phyloP scores from a whole-genome alignment of 2,113 vertebrate genomes.

The Athene noctua region DNA sequence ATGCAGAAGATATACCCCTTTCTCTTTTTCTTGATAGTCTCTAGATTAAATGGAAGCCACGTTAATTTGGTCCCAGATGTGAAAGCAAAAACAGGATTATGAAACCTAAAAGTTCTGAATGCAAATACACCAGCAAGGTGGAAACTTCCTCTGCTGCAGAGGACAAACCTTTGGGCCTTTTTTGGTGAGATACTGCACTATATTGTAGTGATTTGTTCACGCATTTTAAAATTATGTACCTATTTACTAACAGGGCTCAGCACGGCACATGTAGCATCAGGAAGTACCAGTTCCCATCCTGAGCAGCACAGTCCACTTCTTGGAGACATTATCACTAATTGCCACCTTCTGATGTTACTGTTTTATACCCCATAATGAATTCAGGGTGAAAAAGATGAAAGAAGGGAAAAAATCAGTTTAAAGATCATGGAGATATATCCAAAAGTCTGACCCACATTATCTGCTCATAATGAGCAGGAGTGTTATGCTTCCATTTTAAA shows the following conservation, averaged over 20 bases:
- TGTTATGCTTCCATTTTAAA: background rate
- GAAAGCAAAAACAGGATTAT: background rate
- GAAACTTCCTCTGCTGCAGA: background rate
- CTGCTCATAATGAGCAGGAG: background rate
- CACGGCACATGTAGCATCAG: fast-evolving
- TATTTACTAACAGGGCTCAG: background rate
- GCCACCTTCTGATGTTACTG: background rate
- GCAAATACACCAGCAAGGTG: background rate
- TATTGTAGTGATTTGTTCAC: background rate
- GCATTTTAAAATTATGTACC: background rate
- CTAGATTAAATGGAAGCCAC: background rate
- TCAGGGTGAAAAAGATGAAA: background rate
- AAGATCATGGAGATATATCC: background rate
- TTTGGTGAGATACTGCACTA: background rate
- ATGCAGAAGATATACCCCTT: background rate
- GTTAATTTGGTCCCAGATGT: background rate
- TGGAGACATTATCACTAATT: background rate
- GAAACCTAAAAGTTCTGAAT: background rate
- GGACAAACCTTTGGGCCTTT: background rate
- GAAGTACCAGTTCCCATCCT: background rate
- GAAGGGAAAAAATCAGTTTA: background rate
- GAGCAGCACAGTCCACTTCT: background rate
- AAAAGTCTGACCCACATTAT: background rate
- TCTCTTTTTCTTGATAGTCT: background rate
- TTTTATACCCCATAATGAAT: background rate